Conservation (phyloP, 2,888 invertebrate species). For the Campoplex nolae region DNA sequence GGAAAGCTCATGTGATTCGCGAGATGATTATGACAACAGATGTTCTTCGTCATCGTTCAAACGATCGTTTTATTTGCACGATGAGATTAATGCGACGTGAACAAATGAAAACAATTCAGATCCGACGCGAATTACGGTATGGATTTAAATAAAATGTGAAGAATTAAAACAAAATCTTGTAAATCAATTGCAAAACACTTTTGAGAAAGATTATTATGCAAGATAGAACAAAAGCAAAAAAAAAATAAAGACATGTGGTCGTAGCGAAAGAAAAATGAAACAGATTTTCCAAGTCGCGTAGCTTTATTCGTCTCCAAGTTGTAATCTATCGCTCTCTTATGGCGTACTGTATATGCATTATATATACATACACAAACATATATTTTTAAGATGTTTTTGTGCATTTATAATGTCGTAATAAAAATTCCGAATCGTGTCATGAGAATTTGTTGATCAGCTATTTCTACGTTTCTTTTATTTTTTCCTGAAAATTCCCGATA, state of each 20-base stretch:
- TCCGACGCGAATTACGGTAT: not conserved
- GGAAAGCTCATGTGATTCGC: constrained; percentile 71
- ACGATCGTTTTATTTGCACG: constrained; percentile 52
- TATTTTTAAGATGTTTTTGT: constrained; percentile 81
- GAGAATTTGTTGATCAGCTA: constrained; percentile 58
- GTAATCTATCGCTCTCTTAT: constrained; percentile 76
- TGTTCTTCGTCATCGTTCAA: constrained; percentile 61
- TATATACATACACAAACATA: constrained; percentile 75
- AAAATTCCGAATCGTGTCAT: constrained; percentile 79
- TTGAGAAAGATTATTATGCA: not conserved
- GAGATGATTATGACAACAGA: constrained; percentile 54
- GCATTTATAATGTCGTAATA: constrained; percentile 81
- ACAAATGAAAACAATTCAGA: not conserved
- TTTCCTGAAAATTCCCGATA: not conserved
- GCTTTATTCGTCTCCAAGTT: constrained; percentile 74
- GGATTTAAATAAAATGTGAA: not conserved
- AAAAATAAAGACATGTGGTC: constrained; percentile 13
- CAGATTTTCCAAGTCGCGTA: constrained; percentile 71
- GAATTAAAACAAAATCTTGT: not conserved
- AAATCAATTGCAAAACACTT: not conserved
- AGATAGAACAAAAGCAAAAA: not conserved
- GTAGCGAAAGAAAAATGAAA: constrained; percentile 35
- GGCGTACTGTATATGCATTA: constrained; percentile 74
- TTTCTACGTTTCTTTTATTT: not conserved
- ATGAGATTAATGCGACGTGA: not conserved